These are phyloP conservation scores for Dendrolimus kikuchii DNA, from an alignment of 1,140 invertebrate species.

Conservation along the genomic window DNA sequence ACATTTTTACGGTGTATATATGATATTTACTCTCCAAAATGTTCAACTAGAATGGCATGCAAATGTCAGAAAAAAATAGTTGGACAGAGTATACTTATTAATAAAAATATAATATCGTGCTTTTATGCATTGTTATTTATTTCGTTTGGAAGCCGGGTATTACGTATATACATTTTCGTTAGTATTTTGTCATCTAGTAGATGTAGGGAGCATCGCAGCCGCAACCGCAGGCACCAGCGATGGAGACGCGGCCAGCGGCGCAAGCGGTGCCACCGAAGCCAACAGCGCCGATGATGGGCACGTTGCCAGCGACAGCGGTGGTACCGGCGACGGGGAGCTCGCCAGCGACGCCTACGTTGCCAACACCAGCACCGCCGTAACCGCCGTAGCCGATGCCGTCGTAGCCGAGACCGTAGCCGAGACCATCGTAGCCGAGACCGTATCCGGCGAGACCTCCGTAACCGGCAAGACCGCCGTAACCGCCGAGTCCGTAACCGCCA, in stretches of 20 bases:
- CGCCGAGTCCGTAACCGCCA: background rate
- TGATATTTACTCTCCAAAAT: too few relatives aligned
- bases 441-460: too few relatives aligned
- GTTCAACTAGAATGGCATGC: too few relatives aligned
- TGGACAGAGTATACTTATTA: too few relatives aligned
- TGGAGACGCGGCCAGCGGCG: conserved; percentile 9
- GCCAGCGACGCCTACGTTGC: conserved; percentile 32
- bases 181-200: background rate
- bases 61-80: too few relatives aligned
- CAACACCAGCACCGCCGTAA: conserved; percentile 34
- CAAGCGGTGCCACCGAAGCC: conserved; percentile 6
- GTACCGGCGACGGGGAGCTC: conserved; percentile 34
- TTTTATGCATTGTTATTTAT: too few relatives aligned
- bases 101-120: too few relatives aligned
- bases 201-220: conserved; percentile 1
- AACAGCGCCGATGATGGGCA: conserved; percentile 12
- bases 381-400: conserved; percentile 3
- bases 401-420: background rate
- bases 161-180: too few relatives aligned
- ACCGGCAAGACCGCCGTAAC: too few relatives aligned
- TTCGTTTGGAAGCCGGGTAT: too few relatives aligned
- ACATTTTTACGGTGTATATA: too few relatives aligned
- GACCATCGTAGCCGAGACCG: background rate
- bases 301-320: conserved; percentile 11
- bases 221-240: conserved; percentile 6